phyloP scores from a whole-genome alignment of 1,140 invertebrate genomes.

The Elymnias hypermnestra region DNA sequence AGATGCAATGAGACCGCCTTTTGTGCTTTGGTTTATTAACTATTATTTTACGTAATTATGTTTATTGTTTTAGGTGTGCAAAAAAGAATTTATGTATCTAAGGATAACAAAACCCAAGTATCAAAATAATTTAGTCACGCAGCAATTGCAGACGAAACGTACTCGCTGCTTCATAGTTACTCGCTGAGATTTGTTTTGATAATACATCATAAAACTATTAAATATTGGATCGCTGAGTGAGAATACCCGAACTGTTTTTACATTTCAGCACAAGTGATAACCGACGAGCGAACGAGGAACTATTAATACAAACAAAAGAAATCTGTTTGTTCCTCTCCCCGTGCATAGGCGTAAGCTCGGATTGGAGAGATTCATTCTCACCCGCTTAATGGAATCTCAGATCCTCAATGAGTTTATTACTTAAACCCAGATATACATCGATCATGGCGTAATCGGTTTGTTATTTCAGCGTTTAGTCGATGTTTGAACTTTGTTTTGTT shows the following conservation, averaged over 20 bases:
- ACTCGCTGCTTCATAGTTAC: conserved; percentile 64
- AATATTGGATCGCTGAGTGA: conserved; percentile 76
- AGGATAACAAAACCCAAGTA: conserved; percentile 29
- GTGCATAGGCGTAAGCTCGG: not conserved
- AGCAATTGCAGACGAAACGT: conserved; percentile 58
- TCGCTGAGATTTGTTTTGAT: conserved; percentile 74
- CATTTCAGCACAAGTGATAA: conserved; percentile 44
- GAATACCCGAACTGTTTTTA: conserved; percentile 67
- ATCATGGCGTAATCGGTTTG: conserved; percentile 67
- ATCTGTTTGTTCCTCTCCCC: conserved; percentile 7
- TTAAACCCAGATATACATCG: conserved; percentile 41
- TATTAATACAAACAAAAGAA: conserved; percentile 14
- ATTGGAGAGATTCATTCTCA: conserved; percentile 9
- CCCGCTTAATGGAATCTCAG: conserved; percentile 6
- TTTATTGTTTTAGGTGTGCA: no score
- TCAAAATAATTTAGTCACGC: conserved; percentile 41
- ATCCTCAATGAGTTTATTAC: conserved; percentile 28
- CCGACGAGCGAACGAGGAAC: conserved; percentile 28
- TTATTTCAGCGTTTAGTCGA: conserved; percentile 71
- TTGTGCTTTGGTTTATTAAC: no score
- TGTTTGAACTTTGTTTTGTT: conserved; percentile 68
- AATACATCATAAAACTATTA: conserved; percentile 78
- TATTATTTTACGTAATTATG: no score
- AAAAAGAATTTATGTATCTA: no score
- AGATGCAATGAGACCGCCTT: no score